phyloP scores from a whole-genome alignment of 2,113 vertebrate species.

The Ceyx margarethae region DNA sequence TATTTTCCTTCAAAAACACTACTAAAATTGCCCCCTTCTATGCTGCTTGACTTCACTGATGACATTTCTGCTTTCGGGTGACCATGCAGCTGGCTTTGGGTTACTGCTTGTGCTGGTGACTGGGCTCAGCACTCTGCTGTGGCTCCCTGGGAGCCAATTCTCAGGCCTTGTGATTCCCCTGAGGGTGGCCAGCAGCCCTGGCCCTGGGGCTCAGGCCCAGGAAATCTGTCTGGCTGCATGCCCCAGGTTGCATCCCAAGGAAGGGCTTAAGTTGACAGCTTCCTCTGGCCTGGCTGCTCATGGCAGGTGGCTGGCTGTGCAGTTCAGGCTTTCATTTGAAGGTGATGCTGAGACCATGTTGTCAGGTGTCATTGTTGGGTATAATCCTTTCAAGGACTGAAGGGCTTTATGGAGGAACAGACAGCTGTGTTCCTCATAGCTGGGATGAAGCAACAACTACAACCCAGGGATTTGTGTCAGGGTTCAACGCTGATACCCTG shows the following conservation, averaged over 20 bases:
- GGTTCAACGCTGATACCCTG: fast-evolving
- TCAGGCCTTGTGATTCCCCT: not conserved
- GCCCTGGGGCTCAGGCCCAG: fast-evolving
- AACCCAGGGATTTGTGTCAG: not conserved
- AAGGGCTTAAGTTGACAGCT: not conserved
- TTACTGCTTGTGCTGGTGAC: not conserved
- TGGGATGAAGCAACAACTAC: not conserved
- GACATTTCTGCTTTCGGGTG: not conserved
- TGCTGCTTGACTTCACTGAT: not conserved
- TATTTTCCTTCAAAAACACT: not conserved
- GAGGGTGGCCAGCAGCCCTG: not conserved
- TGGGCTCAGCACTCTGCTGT: not conserved
- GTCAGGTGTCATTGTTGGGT: not conserved
- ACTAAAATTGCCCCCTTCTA: not conserved
- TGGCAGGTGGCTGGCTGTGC: not conserved
- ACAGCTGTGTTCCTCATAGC: not conserved
- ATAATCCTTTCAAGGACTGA: not conserved
- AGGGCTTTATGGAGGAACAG: not conserved
- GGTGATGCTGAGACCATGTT: fast-evolving
- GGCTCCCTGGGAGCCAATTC: not conserved
- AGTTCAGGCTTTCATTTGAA: not conserved
- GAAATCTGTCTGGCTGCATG: not conserved
- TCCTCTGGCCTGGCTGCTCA: not conserved
- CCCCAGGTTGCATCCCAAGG: not conserved
- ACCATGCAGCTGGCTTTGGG: not conserved